Percentiles rank a stretch among this genome's conserved stretches.
Evolutionary conservation across 2,888 invertebrate genomes (phyloP).

Genomic region (Diogma glabrata): DNA sequence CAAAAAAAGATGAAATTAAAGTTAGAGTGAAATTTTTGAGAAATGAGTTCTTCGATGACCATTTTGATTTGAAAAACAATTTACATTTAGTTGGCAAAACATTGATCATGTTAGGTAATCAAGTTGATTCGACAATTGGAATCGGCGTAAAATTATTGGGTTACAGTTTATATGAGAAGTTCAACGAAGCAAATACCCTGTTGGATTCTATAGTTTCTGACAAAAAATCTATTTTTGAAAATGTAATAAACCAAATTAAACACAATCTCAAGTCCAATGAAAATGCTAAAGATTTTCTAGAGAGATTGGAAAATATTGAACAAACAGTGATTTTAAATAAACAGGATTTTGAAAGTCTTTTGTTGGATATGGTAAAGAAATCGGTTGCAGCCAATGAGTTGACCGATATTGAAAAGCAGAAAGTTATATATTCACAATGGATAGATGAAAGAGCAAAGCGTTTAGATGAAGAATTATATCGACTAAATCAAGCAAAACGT

Average conservation of each 20-base stretch:
- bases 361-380: constrained; percentile 26
- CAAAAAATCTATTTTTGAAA: neutral
- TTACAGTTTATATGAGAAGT: constrained; percentile 53
- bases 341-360: constrained; percentile 22
- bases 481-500: constrained; percentile 38
- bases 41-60: constrained; percentile 78
- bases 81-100: constrained; percentile 72
- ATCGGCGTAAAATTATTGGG: constrained; percentile 53
- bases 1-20: constrained; percentile 50
- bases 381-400: constrained; percentile 29
- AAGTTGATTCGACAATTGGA: constrained; percentile 39
- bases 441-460: constrained; percentile 42
- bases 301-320: constrained; percentile 32
- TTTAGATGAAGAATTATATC: constrained; percentile 46
- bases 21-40: constrained; percentile 67
- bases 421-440: constrained; percentile 46
- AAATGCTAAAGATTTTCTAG: constrained; percentile 31
- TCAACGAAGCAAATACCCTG: constrained; percentile 34
- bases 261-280: constrained; percentile 20
- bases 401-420: constrained; percentile 34
- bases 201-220: constrained; percentile 18
- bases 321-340: constrained; percentile 25
- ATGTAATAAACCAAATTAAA: constrained; percentile 2
- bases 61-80: constrained; percentile 71
- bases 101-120: constrained; percentile 46